Evolutionary conservation across 2,888 invertebrate species (phyloP), one percentile per base, ranked within the genome.

Genomic region (Ophioninae sp.): DNA sequence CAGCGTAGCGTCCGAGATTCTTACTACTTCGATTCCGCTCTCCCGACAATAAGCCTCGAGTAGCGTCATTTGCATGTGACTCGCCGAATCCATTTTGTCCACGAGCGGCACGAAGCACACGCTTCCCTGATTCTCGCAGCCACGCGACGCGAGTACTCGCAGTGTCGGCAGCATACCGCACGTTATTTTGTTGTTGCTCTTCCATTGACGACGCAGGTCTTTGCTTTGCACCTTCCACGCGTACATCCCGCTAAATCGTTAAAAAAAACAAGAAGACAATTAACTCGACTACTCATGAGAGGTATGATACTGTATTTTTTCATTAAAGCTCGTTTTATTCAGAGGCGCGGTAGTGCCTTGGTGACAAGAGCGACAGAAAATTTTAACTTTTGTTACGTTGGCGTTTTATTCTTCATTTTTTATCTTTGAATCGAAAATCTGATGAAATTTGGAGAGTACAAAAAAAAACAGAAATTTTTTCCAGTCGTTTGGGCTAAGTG

Each of bases 31-130:
- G 89, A 97, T 96, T 87, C 95, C 96, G 85, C 96, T 96, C 92
- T 97, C 96, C 59, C 95, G 96, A 92, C 97, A 97, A 91, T 96
- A 96, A 0, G 97, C 96, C 89, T 96, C 96, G 51, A 96, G 93
- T 0, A 96, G 93, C 6, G 96, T 96, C 90, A 96, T 96, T 89
- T 96, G 96, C 94, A 97, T 96, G 90, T 96, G 96, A 8, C 95
- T 96, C 6, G 96, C 96, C 41, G 96, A 95, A 91, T 97, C 96
- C 6, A 95, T 96, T 58, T 94, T 95, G 37, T 96, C 95, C 77
- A 91, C 90, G 64, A 87, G 76, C 77, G 95, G 95, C 0, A 96
- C 95, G 22, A 96, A 94, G 64, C 96, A 93, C 61, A 90, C 80
- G 83, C 87, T 89, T 3, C 89, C 86, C 17, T 89, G 89, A 51